Conservation (phyloP, 2,113 vertebrate genomes). For the Lanius collurio region DNA sequence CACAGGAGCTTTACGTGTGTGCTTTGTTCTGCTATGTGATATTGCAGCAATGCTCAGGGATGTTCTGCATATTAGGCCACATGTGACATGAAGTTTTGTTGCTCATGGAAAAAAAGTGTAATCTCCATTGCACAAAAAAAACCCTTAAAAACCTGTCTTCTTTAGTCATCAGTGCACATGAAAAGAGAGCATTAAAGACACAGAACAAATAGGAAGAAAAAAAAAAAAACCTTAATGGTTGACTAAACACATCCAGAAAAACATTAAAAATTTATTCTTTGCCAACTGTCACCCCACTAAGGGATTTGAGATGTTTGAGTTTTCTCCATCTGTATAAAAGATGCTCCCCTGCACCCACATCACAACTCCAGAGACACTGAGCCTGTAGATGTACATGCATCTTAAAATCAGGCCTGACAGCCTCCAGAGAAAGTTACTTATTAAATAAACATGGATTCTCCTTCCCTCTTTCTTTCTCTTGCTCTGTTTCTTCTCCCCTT, state of each 20-base stretch:
- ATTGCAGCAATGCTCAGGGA: background rate
- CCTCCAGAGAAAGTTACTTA: background rate
- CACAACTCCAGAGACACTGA: background rate
- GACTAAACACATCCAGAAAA: background rate
- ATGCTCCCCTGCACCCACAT: background rate
- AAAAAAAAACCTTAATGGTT: background rate
- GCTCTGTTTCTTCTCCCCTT: background rate
- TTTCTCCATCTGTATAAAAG: background rate
- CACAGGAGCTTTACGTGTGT: fast-evolving
- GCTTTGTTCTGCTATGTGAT: background rate
- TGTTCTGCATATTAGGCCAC: background rate
- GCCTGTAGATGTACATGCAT: background rate
- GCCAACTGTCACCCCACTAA: background rate
- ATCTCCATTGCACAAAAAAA: background rate
- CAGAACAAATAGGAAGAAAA: background rate
- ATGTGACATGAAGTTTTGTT: background rate
- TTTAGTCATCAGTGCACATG: background rate
- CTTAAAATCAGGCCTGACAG: background rate
- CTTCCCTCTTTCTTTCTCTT: background rate
- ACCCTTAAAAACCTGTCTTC: background rate
- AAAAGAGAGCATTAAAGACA: background rate
- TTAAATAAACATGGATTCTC: background rate
- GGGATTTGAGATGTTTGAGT: background rate
- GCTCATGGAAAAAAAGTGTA: background rate
- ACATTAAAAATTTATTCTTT: slow-evolving; percentile 4